Evolutionary conservation across 1,140 invertebrate species (phyloP), one percentile per base, ranked within the genome.

Genomic region (Dinothrombium tinctorium): DNA sequence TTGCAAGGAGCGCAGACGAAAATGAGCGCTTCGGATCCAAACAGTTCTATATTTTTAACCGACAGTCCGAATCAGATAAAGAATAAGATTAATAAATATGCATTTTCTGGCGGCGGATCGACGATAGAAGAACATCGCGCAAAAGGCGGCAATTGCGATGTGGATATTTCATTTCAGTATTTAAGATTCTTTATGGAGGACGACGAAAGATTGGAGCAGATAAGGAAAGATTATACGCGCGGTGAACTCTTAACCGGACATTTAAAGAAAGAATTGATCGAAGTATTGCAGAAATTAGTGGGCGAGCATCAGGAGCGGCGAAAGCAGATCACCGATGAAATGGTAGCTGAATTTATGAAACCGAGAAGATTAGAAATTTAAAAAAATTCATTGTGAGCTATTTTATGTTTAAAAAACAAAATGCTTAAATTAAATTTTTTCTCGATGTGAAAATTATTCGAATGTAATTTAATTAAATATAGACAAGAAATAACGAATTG

Each of bases 81-180:
- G 59, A 90, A 79, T 56, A 99, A 95, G 69, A 75, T 89, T 26
- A 98, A 98, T 55, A 96, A 95, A 64, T 82, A 95, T 61, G 94
- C 92, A 20, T 99, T 96, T 63, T 95, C 87, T 39, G 94, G 94
- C 22, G 94, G 94, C 21, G 77, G 76, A 53, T 67, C 73, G 11
- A 92, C 86, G 1, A 62, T 92, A 0, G 90, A 98, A 59, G 80
- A 95, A 56, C 94, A 99, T 55, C 61, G 76, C 47, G 62, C 73
- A 55, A 59, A 62, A 28, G 51, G 94, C 25, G 94, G 92, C 3
- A 79, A 96, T 58, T 92, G 89, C 56, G 78, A 84, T 49, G 69
- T 98, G 3, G 94, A 99, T 63, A 77, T 89, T 39, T 78, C 87
- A 0, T 99, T 73, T 62, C 89, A 98, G 58, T 92, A 96, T 65